Evolutionary conservation across 2,113 vertebrate species (phyloP).

Genomic region (Baryphthengus martii): DNA sequence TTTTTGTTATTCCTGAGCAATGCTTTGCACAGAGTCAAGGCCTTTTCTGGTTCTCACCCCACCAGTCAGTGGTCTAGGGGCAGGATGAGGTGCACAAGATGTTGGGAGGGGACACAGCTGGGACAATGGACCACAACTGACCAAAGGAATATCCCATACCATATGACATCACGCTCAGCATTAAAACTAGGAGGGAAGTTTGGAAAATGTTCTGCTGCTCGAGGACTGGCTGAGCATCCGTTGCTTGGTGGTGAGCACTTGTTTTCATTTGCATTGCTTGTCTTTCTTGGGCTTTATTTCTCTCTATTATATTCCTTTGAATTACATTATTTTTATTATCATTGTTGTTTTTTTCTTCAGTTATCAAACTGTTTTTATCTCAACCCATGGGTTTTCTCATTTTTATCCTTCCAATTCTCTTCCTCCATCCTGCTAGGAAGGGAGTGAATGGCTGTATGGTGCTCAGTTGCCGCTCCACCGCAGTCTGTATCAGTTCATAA

Average conservation of each 20-base stretch:
- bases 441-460: not conserved
- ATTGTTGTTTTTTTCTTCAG: not conserved
- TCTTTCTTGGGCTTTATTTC: not conserved
- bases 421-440: fast-evolving
- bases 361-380: not conserved
- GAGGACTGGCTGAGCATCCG: not conserved
- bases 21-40: fast-evolving
- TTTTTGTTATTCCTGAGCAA: not conserved
- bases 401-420: not conserved
- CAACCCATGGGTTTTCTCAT: not conserved
- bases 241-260: too few species aligned
- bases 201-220: not conserved
- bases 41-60: not conserved
- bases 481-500: not conserved
- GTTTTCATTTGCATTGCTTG: not conserved
- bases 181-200: not conserved
- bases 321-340: not conserved
- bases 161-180: not conserved
- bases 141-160: too few species aligned
- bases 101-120: fast-evolving
- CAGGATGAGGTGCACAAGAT: too few species aligned
- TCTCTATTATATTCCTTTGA: not conserved
- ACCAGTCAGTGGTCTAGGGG: too few species aligned
- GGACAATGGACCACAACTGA: not conserved
- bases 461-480: not conserved